Evolutionary conservation across 2,888 invertebrate species (phyloP).

Genomic region (Orchestes rusci): DNA sequence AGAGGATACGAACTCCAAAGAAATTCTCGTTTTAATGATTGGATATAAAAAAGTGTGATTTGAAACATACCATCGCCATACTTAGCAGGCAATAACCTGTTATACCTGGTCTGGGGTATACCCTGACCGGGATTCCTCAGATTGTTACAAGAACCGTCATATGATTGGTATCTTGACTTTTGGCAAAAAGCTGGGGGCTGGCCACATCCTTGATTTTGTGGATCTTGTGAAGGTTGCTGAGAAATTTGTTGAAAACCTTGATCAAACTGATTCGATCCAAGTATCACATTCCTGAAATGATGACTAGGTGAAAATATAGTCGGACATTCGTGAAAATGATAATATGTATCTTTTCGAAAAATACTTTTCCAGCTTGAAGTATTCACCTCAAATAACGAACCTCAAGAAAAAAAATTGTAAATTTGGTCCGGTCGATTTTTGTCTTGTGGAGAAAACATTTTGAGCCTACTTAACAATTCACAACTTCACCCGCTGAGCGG

Average conservation of each 20-base stretch:
- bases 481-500: too few species aligned
- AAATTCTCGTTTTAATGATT: background rate
- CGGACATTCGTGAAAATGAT: too few species aligned
- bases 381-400: too few species aligned
- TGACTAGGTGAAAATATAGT: too few species aligned
- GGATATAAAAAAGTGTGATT: too few species aligned
- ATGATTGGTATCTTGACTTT: constrained; percentile 61
- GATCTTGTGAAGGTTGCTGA: constrained; percentile 16
- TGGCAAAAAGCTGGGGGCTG: constrained; percentile 30
- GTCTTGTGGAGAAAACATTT: too few species aligned
- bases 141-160: constrained; percentile 96
- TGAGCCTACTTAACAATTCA: too few species aligned
- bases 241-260: constrained; percentile 9
- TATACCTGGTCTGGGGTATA: constrained; percentile 63
- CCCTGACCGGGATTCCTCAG: constrained; percentile 76
- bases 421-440: too few species aligned
- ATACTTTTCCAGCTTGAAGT: too few species aligned
- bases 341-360: background rate
- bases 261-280: constrained; percentile 2
- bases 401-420: background rate
- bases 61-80: constrained; percentile 65
- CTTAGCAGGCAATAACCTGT: constrained; percentile 54
- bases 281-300: too few species aligned
- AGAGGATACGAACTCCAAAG: background rate
- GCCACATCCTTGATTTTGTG: constrained; percentile 27